Evolutionary conservation across 2,888 invertebrate species (phyloP).

Genomic region (Melanargia galathea): DNA sequence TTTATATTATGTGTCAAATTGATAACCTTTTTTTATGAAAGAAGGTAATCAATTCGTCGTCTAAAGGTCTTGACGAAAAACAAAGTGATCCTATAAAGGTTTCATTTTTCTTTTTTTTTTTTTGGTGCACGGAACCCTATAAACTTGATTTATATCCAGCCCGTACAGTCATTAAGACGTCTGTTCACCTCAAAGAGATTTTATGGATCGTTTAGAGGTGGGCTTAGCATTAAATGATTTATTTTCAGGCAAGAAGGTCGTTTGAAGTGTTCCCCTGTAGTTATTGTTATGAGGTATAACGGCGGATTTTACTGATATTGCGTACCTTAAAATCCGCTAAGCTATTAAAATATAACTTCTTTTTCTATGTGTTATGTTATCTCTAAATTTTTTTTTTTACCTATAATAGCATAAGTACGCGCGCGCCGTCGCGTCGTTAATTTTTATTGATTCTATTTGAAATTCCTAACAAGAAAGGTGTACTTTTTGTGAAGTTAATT

Average conservation of each 20-base stretch:
- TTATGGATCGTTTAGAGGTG: constrained; percentile 61
- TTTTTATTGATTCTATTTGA: too few species aligned
- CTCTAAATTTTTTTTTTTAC: not conserved
- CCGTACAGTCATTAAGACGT: constrained; percentile 56
- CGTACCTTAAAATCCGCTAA: not conserved
- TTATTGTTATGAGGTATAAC: constrained; percentile 32
- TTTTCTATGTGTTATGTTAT: not conserved
- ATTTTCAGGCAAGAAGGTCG: constrained; percentile 50
- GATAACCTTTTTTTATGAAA: too few species aligned
- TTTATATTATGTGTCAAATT: too few species aligned
- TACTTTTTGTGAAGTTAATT: too few species aligned
- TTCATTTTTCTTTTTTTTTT: not conserved
- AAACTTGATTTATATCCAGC: constrained; percentile 43
- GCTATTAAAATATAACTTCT: not conserved
- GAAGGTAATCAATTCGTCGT: too few species aligned
- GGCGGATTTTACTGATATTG: constrained; percentile 23
- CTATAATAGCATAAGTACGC: too few species aligned
- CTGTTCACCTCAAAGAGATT: constrained; percentile 60
- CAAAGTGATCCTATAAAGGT: not conserved
- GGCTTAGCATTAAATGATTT: constrained; percentile 56
- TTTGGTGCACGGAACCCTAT: not conserved
- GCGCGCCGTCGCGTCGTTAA: too few species aligned
- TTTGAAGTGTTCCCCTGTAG: constrained; percentile 47
- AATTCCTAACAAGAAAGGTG: too few species aligned
- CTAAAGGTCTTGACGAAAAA: too few species aligned